Evolutionary conservation across 2,113 vertebrate species (phyloP), one percentile per base, ranked within the genome.

Genomic region (Nipponia nippon): DNA sequence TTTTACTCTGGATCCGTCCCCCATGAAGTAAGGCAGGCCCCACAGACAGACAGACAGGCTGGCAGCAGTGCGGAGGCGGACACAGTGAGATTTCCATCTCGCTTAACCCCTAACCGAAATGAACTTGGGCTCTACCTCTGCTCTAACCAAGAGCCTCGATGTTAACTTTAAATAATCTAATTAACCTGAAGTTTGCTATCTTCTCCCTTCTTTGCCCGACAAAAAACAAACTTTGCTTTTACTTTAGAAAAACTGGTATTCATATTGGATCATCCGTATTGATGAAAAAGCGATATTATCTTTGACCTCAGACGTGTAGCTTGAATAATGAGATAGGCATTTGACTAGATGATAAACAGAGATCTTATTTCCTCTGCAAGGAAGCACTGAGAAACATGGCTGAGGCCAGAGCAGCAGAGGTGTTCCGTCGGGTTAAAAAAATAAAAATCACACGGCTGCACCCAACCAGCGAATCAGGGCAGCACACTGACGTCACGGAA

Each of bases 351-450:
- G 93, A 92, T 70, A 92, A 95, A 65, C 93, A 83, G 58, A 90
- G 70, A 88, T 73, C 76, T 90, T 65, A 49, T 87, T 91, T 94
- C 91, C 91, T 70, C 91, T 81, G 83, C 76, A 70, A 92, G 72
- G 59, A 77, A 83, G 32, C 11, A 29, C 11, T 29, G 66, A 85
- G 91, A 58, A 63, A 70, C 65, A 59, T 73, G 95, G 49, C 72
- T 27, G 18, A 81, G 80, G 76, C 67, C 80, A 87, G n/a, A 14
- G 42, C 46, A 67, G 73, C n/a, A 34, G 81, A 91, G 69, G 49
- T 58, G 19, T 62, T 12, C 1, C 3, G 21, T 53, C 1, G 8
- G 26, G 36, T 23, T 38, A 66, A 22, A 65, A 58, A 89, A 59
- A 79, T 14, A 70, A 89, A 93, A 93, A 34, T 46, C n/a, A 6